Evolutionary conservation across 2,797 vertebrate genomes (phyloP).

Genomic region (Urophycis tenuis): DNA sequence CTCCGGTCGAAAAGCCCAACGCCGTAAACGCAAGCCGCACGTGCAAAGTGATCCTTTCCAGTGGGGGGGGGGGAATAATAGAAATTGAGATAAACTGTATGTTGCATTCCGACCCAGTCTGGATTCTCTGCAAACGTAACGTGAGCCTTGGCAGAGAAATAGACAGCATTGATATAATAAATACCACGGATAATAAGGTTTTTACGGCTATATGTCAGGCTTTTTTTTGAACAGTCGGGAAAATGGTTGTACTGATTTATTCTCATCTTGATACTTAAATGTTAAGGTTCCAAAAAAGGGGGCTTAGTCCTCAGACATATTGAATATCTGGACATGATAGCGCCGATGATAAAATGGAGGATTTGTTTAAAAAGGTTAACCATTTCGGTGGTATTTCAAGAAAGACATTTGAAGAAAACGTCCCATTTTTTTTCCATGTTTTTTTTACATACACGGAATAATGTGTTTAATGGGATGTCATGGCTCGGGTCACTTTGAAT

Average conservation of each 20-base stretch:
- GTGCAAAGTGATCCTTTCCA: not conserved
- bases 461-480: conserved; percentile 64
- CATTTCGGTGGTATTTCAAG: conserved; percentile 60
- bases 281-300: conserved; percentile 38
- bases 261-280: conserved; percentile 42
- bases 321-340: not conserved
- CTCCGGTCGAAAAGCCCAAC: conserved; percentile 13
- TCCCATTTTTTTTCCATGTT: conserved; percentile 52
- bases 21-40: not conserved
- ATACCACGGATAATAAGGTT: not conserved
- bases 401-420: conserved; percentile 57
- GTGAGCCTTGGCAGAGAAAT: not conserved
- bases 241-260: conserved; percentile 21
- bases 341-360: conserved; percentile 24
- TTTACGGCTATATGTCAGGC: not conserved
- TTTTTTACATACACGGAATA: conserved; percentile 58
- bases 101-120: not conserved
- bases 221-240: not conserved
- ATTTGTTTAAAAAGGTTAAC: conserved; percentile 57
- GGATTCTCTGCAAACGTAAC: not conserved
- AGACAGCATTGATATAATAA: not conserved
- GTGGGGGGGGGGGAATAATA: not conserved
- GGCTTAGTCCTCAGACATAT: conserved; percentile 21
- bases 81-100: not conserved
- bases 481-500: conserved; percentile 63